Conservation (phyloP, 2,888 invertebrate genomes). For the Oscheius sp. region DNA sequence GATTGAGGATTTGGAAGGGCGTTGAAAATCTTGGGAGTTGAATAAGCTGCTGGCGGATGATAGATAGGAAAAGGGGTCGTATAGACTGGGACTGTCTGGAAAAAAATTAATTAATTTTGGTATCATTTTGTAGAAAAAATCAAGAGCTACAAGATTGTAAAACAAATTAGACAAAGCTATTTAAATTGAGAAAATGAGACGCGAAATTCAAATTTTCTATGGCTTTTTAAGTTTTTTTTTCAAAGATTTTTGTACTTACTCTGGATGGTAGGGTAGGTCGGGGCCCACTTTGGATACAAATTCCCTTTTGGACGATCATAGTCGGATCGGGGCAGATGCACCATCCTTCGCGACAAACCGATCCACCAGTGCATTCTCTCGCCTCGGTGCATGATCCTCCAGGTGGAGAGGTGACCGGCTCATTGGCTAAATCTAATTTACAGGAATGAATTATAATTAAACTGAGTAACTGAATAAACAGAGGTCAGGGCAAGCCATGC, state of each 20-base stretch:
- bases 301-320: slow-evolving; percentile 64
- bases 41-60: slow-evolving; percentile 21
- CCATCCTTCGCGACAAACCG: slow-evolving; percentile 62
- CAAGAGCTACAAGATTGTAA: too few species aligned
- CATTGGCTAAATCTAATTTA: slow-evolving; percentile 55
- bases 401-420: slow-evolving; percentile 63
- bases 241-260: slow-evolving; percentile 27
- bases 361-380: slow-evolving; percentile 65
- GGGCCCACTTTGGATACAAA: slow-evolving; percentile 58
- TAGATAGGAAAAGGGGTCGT: slow-evolving; percentile 29
- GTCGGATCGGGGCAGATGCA: slow-evolving; percentile 68
- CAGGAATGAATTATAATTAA: not conserved
- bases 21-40: slow-evolving; percentile 20
- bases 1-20: slow-evolving; percentile 36
- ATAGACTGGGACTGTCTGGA: slow-evolving; percentile 33
- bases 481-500: not conserved
- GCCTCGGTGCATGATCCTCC: slow-evolving; percentile 65
- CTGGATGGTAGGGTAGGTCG: slow-evolving; percentile 51
- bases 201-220: not conserved
- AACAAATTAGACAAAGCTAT: too few species aligned
- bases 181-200: too few species aligned
- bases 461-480: not conserved
- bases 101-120: not conserved
- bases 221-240: not conserved
- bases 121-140: not conserved